Percentiles rank a stretch among this genome's conserved stretches.
Evolutionary conservation across 2,113 vertebrate genomes (phyloP).

Genomic region (Mandrillus leucophaeus): DNA sequence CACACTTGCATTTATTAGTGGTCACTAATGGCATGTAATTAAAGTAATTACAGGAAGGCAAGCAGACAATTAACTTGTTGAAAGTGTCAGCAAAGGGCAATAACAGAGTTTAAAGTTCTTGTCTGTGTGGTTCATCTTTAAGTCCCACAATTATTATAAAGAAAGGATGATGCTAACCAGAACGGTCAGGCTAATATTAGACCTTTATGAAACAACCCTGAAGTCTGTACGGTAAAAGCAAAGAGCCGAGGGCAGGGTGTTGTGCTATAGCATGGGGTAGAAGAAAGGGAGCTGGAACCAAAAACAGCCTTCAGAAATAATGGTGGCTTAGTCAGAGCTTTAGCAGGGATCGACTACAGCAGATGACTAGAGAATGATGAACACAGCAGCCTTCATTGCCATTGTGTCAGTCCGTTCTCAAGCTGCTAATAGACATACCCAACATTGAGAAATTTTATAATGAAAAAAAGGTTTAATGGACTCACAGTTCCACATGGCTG

Average conservation of each 20-base stretch:
- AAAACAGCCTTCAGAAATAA: neutral
- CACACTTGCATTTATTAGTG: conserved; percentile 71
- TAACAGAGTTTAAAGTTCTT: conserved; percentile 68
- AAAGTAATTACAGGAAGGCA: conserved; percentile 76
- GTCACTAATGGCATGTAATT: conserved; percentile 78
- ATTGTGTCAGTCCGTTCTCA: too few species aligned
- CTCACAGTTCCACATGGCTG: too few species aligned
- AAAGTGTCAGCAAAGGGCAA: conserved; percentile 65
- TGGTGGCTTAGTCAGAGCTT: neutral
- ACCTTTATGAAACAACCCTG: neutral
- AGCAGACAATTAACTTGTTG: conserved; percentile 78
- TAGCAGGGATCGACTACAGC: neutral
- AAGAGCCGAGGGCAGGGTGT: neutral
- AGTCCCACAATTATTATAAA: conserved; percentile 36
- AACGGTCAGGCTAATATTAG: neutral
- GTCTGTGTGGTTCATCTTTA: conserved; percentile 47
- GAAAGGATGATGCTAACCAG: neutral
- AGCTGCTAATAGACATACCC: too few species aligned
- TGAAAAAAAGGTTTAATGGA: too few species aligned
- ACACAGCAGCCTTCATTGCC: neutral
- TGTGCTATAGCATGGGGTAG: neutral
- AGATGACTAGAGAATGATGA: neutral
- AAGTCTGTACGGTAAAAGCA: neutral
- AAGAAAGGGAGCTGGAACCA: neutral
- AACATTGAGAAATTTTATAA: too few species aligned